phyloP scores from a whole-genome alignment of 2,113 vertebrate species.

The Albula glossodonta region DNA sequence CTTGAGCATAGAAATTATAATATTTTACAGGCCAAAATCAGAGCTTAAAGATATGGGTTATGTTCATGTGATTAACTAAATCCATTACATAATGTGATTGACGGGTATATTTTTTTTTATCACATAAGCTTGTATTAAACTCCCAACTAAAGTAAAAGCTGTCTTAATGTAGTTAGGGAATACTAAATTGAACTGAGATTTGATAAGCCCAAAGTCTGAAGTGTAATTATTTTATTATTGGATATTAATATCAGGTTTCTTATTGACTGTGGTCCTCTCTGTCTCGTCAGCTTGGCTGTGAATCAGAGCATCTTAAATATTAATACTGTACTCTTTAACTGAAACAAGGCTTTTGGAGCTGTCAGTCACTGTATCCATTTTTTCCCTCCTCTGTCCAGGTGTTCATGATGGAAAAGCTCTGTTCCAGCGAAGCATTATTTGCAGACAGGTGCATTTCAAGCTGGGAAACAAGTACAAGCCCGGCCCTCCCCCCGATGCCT shows the following conservation, averaged over 20 bases:
- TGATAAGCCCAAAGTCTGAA: not conserved
- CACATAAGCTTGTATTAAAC: not conserved
- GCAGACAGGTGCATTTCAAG: not conserved
- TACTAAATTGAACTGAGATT: not conserved
- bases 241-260: not conserved
- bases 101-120: not conserved
- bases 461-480: not conserved
- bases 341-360: not conserved
- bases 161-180: not conserved
- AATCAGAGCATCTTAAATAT: not conserved
- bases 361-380: not conserved
- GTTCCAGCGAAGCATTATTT: not conserved
- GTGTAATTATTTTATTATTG: not conserved
- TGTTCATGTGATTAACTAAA: not conserved
- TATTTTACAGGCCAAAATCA: too few relatives aligned
- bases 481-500: not conserved
- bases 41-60: not conserved
- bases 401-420: not conserved
- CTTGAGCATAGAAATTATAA: too few relatives aligned
- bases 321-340: not conserved
- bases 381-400: not conserved
- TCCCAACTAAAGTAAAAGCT: not conserved
- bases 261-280: not conserved
- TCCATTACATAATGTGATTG: not conserved
- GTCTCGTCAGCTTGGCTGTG: not conserved